Evolutionary conservation across 2,888 invertebrate species (phyloP).

Genomic region (Scaptomyza cyrtandrae): DNA sequence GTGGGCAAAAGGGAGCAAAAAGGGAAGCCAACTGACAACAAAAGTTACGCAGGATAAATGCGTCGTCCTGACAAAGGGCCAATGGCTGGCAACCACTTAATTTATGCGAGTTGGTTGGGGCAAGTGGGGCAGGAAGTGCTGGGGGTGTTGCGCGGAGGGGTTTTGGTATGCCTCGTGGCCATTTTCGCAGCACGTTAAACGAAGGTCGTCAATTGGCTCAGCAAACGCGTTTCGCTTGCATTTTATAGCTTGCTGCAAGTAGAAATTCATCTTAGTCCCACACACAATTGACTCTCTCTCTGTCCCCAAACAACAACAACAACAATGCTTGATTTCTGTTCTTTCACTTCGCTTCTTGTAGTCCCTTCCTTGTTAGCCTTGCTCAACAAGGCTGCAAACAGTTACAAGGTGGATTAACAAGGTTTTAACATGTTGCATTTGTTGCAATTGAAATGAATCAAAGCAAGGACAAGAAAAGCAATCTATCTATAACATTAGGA

Average conservation of each 20-base stretch:
- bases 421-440: not conserved
- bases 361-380: constrained; percentile 11
- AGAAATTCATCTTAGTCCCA: constrained; percentile 53
- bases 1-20: constrained; percentile 8
- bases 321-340: constrained; percentile 19
- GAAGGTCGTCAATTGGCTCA: constrained; percentile 59
- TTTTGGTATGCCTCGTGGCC: constrained; percentile 42
- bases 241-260: constrained; percentile 44
- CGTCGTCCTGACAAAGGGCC: constrained; percentile 45
- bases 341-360: constrained; percentile 15
- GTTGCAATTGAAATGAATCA: not conserved
- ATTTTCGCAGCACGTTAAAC: constrained; percentile 66
- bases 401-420: constrained; percentile 7
- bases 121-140: not conserved
- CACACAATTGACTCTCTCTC: constrained; percentile 17
- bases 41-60: constrained; percentile 68
- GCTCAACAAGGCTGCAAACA: constrained; percentile 26
- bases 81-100: constrained; percentile 63
- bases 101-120: constrained; percentile 56
- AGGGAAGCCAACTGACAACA: constrained; percentile 42
- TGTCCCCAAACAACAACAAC: constrained; percentile 1
- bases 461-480: not conserved
- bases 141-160: not conserved
- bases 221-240: constrained; percentile 40
- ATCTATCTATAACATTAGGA: not conserved